Base-by-base conservation (phyloP, 2,888 invertebrate genomes). In the Vannuccia rotundouncinata region DNA sequence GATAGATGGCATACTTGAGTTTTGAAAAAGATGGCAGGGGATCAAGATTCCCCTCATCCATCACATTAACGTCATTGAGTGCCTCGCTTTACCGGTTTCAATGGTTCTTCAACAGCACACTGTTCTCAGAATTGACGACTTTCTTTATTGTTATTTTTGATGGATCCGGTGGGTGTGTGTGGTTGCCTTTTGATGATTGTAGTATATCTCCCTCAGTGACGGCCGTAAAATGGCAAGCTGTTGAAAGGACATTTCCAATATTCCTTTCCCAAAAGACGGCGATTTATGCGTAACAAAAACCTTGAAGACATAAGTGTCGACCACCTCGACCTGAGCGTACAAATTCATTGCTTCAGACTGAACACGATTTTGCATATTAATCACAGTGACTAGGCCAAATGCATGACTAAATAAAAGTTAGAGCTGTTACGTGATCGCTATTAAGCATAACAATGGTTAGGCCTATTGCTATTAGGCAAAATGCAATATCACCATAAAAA, bases 1-100 rank as follows among this genome's bases (percentile, higher is more conserved):
- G 66, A 66, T 66, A 66, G 22, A 66, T 66, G 22, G 22, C 5
- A 66, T 66, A 13, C 66, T 66, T 66, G 22, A 5, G 66, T 27
- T 66, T 66, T 66, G 66, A 66, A 66, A 66, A 66, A 66, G 66
- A 13, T 66, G 66, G 66, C 66, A 66, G 22, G 66, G 13, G 2
- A 66, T 66, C 66, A 66, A 66, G 66, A 66, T 66, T 66, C 66
- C 66, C 10, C 66, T 66, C 66, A 2, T 66, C 66, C 66, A 66
- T 66, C 66, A 66, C 22, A 22, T 66, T 22, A 13, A 66, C 66
- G 22, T 5, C 66, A 66, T 5, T 66, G 66, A 66, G 25, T 66
- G 66, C 66, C 5, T 66, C 66, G 22, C 10, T 45, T 45, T 45
- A 45, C 45, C 5, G 45, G 45, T 45, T 45, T 45, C 10, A 45